Evolutionary conservation across 2,797 vertebrate species (phyloP).

Genomic region (Hybognathus amarus): DNA sequence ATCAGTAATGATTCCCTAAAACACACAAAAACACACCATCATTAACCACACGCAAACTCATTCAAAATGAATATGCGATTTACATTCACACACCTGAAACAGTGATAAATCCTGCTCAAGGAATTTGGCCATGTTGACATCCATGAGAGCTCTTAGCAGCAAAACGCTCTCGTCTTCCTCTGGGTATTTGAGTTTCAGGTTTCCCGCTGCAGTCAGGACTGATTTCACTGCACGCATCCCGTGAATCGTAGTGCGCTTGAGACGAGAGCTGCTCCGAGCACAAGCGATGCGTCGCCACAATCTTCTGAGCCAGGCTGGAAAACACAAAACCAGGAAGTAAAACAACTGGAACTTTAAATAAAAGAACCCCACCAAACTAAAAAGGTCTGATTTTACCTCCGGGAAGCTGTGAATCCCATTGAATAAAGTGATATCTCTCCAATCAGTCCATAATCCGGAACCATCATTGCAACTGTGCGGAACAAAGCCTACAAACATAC

Average conservation of each 20-base stretch:
- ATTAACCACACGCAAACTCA: slow-evolving; percentile 18
- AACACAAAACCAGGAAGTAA: background rate
- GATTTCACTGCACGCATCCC: slow-evolving; percentile 96
- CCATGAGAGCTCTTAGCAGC: slow-evolving; percentile 87
- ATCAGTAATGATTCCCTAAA: slow-evolving; percentile 94
- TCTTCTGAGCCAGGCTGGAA: slow-evolving; percentile 89
- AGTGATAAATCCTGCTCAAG: slow-evolving; percentile 91
- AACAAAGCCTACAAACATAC: slow-evolving; percentile 85
- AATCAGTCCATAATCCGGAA: slow-evolving; percentile 93
- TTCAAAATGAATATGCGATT: slow-evolving; percentile 4
- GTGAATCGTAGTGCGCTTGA: slow-evolving; percentile 95
- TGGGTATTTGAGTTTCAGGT: slow-evolving; percentile 90
- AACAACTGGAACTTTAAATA: background rate
- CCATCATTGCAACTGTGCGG: slow-evolving; percentile 96
- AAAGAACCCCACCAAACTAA: no score
- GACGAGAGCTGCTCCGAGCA: slow-evolving; percentile 94
- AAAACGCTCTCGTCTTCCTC: slow-evolving; percentile 86
- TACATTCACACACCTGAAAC: slow-evolving; percentile 80
- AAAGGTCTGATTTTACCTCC: slow-evolving; percentile 81
- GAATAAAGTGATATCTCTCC: slow-evolving; percentile 96
- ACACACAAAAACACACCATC: slow-evolving; percentile 36
- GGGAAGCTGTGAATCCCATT: slow-evolving; percentile 94
- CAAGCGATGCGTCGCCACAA: slow-evolving; percentile 92
- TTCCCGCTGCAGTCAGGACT: slow-evolving; percentile 92
- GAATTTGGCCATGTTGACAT: slow-evolving; percentile 97